phyloP scores from a whole-genome alignment of 2,113 vertebrate genomes.

The Mungos mungo region DNA sequence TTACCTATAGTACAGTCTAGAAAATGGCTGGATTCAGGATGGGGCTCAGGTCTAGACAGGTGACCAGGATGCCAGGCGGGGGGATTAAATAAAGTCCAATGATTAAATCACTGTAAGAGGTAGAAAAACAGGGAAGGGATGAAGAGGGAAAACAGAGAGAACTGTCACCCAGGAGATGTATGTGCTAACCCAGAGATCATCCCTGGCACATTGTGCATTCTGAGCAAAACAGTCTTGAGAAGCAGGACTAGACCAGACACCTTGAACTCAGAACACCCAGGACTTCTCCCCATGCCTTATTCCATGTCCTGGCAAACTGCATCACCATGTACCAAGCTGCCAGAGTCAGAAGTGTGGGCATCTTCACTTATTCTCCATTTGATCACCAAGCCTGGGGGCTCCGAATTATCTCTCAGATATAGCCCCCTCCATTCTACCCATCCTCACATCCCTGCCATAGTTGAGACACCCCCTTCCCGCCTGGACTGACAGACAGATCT shows the following conservation, averaged over 20 bases:
- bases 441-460: background rate
- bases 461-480: background rate
- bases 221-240: background rate
- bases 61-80: background rate
- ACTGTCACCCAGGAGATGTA: background rate
- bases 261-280: background rate
- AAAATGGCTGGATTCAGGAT: background rate
- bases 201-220: background rate
- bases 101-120: background rate
- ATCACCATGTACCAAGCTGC: background rate
- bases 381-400: background rate
- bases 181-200: background rate
- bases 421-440: background rate
- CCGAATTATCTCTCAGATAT: background rate
- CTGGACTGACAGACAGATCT: background rate
- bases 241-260: background rate
- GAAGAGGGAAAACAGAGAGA: background rate
- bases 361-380: background rate
- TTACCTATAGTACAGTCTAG: background rate
- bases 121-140: background rate
- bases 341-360: background rate
- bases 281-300: background rate
- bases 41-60: background rate
- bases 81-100: background rate
- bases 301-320: background rate